Percentiles rank a stretch among this genome's conserved stretches.
Conservation (phyloP, 2,797 vertebrate genomes). For the Mallotus villosus region DNA sequence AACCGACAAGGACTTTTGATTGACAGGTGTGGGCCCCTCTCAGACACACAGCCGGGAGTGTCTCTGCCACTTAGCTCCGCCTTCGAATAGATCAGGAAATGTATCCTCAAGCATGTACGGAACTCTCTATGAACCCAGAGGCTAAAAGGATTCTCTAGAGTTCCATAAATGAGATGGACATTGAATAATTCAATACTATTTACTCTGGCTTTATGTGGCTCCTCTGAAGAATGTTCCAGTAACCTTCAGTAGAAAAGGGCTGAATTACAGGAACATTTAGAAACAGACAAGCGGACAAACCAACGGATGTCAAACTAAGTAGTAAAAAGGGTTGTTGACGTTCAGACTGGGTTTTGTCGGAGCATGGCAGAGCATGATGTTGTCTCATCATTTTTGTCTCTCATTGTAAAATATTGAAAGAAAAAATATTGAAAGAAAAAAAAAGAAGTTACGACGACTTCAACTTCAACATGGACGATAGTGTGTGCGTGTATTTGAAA, state of each 20-base stretch:
- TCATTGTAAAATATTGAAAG: no score
- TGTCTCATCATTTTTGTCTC: no score
- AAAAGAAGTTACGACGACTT: no score
- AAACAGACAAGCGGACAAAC: not conserved
- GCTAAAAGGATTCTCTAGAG: not conserved
- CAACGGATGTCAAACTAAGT: no score
- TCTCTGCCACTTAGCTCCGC: not conserved
- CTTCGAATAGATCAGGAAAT: no score
- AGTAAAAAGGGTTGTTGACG: no score
- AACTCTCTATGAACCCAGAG: not conserved
- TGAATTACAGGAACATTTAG: not conserved
- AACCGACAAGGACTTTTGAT: not conserved
- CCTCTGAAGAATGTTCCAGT: not conserved
- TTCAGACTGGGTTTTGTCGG: no score
- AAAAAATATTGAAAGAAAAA: no score
- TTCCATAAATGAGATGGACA: not conserved
- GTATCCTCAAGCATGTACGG: no score
- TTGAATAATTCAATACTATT: slow-evolving; percentile 1
- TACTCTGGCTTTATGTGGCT: not conserved
- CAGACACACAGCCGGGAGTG: not conserved
- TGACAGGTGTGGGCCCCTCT: slow-evolving; percentile 17
- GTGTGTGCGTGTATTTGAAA: no score
- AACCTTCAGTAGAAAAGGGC: not conserved
- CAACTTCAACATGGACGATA: no score
- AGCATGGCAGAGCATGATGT: no score